Evolutionary conservation across 2,888 invertebrate species (phyloP).

Genomic region (Ochropleura leucogaster): DNA sequence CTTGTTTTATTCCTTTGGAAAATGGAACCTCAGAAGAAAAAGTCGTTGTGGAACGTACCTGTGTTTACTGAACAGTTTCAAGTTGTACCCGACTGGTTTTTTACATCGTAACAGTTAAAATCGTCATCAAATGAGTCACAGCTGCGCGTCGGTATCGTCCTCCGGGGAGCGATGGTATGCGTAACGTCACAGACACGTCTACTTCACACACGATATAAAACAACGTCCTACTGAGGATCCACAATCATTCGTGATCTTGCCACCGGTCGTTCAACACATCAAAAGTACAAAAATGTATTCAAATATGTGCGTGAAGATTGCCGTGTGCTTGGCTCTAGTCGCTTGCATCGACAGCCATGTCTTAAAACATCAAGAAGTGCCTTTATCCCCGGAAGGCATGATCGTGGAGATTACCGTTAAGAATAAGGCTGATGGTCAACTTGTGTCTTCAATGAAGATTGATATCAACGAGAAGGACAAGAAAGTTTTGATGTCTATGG

Average conservation of each 20-base stretch:
- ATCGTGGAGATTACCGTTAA: slow-evolving; percentile 50
- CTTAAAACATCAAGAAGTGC: slow-evolving; percentile 46
- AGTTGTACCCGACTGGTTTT: slow-evolving; percentile 5
- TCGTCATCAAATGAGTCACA: slow-evolving; percentile 52
- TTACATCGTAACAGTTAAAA: slow-evolving; percentile 10
- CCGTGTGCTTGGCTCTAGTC: slow-evolving; percentile 54
- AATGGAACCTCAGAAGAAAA: not conserved
- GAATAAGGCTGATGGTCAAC: slow-evolving; percentile 36
- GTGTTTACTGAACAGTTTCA: not conserved
- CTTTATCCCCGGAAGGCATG: slow-evolving; percentile 49
- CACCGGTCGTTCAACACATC: slow-evolving; percentile 54
- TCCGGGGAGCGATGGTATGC: slow-evolving; percentile 36
- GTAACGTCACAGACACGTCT: slow-evolving; percentile 29
- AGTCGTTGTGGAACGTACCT: not conserved
- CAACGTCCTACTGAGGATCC: not conserved
- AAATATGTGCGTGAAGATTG: slow-evolving; percentile 64
- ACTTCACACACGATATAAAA: slow-evolving; percentile 34
- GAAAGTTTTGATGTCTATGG: slow-evolving; percentile 29
- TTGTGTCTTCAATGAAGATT: slow-evolving; percentile 45
- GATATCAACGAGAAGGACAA: slow-evolving; percentile 53
- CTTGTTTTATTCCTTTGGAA: too few species aligned
- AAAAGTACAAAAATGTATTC: slow-evolving; percentile 62
- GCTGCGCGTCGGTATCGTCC: not conserved
- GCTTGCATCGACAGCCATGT: slow-evolving; percentile 47
- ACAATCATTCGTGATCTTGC: slow-evolving; percentile 41